Evolutionary conservation across 2,797 vertebrate genomes (phyloP).

Genomic region (Danio aesculapii): DNA sequence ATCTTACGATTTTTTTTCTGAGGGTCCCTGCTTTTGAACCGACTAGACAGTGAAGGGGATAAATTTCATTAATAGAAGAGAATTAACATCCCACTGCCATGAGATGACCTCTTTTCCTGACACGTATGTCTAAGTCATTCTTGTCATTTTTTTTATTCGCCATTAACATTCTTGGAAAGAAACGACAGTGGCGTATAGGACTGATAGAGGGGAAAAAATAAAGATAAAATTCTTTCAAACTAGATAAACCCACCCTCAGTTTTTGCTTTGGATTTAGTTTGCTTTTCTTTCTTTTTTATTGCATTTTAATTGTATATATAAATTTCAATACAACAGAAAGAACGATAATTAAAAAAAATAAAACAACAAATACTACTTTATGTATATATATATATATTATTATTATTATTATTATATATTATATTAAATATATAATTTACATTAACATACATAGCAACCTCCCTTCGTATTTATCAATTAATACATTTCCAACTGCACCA

Average conservation of each 20-base stretch:
- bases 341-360: too few relatives aligned
- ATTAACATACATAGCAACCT: too few relatives aligned
- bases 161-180: conserved; percentile 88
- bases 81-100: conserved; percentile 91
- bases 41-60: conserved; percentile 82
- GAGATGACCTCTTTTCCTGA: conserved; percentile 91
- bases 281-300: conserved; percentile 69
- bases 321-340: too few relatives aligned
- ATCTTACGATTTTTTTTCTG: conserved; percentile 17
- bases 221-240: conserved; percentile 83
- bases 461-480: too few relatives aligned
- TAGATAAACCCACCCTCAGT: conserved; percentile 91
- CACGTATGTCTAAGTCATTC: conserved; percentile 87
- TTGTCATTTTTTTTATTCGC: conserved; percentile 83
- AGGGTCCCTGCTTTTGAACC: conserved; percentile 70
- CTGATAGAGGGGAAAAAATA: conserved; percentile 63
- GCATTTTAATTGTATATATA: too few relatives aligned
- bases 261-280: conserved; percentile 87
- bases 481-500: too few relatives aligned
- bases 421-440: too few relatives aligned
- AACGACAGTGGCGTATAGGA: conserved; percentile 74
- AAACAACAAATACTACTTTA: too few relatives aligned
- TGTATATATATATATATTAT: too few relatives aligned
- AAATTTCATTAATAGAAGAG: conserved; percentile 93
- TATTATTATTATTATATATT: too few relatives aligned